Conservation (phyloP, 2,888 invertebrate genomes). For the Syritta pipiens region DNA sequence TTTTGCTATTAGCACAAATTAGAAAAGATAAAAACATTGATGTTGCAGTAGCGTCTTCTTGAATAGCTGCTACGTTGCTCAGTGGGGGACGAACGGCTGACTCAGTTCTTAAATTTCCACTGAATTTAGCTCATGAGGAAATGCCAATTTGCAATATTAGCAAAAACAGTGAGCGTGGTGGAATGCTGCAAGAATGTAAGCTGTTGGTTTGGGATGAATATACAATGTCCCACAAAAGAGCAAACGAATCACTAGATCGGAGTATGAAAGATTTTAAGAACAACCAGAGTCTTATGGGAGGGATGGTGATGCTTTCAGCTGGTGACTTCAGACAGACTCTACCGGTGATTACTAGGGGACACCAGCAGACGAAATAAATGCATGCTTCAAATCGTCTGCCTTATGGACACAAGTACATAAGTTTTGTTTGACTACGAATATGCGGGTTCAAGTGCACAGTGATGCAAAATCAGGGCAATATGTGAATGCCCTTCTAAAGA, state of each 20-base stretch:
- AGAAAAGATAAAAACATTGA: background rate
- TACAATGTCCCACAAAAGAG: slow-evolving; percentile 42
- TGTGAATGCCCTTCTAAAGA: no score
- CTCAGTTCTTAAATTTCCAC: no score
- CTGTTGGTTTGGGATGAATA: slow-evolving; percentile 35
- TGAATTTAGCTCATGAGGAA: no score
- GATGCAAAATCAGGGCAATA: no score
- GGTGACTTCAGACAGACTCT: background rate
- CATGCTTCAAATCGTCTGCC: no score
- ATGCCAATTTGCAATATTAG: slow-evolving; percentile 26
- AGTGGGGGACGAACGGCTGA: no score
- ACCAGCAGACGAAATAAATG: no score
- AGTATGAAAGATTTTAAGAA: background rate
- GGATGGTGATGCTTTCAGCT: background rate
- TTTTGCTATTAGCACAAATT: slow-evolving; percentile 3
- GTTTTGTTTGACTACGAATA: no score
- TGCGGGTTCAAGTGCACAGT: no score
- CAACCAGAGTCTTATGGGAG: background rate
- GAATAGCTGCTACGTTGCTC: slow-evolving; percentile 34
- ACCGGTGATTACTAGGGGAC: no score
- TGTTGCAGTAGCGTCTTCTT: no score
- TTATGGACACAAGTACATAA: no score
- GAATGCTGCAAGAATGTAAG: slow-evolving; percentile 23
- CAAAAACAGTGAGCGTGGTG: slow-evolving; percentile 10
- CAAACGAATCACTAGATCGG: background rate